Base-by-base conservation (phyloP, 2,797 vertebrate species). In the Danio jaintianensis region DNA sequence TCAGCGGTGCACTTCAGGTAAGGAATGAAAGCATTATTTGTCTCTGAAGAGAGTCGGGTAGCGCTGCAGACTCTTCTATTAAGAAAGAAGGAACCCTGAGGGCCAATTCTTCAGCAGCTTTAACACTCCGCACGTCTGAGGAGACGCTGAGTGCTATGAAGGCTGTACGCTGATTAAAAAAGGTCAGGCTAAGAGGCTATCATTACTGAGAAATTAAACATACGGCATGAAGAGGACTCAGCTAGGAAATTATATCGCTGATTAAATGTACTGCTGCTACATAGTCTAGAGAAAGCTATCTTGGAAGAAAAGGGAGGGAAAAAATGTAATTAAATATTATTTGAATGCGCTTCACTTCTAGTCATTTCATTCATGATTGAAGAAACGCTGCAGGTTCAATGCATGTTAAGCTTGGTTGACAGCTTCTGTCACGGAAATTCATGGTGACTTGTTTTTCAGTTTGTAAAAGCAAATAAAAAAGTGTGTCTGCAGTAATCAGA, bases 241-340 rank as follows among this genome's bases (percentile, higher is more conserved):
- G 58, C 63, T 50, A 66, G 67, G 71, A 83, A 72, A 64, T 72
- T 16, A 78, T 56, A 82, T 18, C 15, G 61, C 56, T 82, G 79
- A 83, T 82, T 78, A 84, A 86, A 74, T 68, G 76, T 62, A 59
- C 63, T 67, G 76, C 66, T 58, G 61, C 50, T 29, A 29, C 29
- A 82, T 79, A 81, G 82, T 75, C 73, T 74, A 15, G 18, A 70
- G 55, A 67, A 74, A 77, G 79, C 56, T 40, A n/a, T 53, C n/a
- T 10, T 12, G 7, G 12, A 40, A 4, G 15, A 3, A 40, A n/a
- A 11, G 29, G 72, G 43, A 55, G 18, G 8, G 22, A 42, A 22
- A 81, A 76, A 69, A 43, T 5, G 18, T 72, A 80, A 83, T 83
- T 82, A 68, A 55, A 83, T 75, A 73, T 74, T 8, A 69, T 80